These are phyloP conservation scores for Charina bottae DNA, from an alignment of 2,113 vertebrate species.

Conservation along the genomic window DNA sequence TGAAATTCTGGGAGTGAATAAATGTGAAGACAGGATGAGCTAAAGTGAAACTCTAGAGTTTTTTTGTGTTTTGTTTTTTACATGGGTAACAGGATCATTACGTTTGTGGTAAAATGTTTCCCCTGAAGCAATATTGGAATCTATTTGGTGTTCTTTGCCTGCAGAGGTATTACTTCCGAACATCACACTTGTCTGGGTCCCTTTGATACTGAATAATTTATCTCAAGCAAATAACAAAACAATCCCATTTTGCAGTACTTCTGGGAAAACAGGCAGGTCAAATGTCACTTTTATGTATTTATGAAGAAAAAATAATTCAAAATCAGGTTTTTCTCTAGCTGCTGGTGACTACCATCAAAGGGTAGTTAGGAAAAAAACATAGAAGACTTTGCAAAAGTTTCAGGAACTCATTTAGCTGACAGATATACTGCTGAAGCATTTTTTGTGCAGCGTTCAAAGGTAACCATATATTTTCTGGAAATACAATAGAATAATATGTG, in stretches of 20 bases:
- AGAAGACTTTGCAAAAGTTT: background rate
- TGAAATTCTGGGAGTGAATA: background rate
- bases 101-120: conserved; percentile 1
- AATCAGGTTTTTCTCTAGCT: background rate
- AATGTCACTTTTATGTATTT: conserved; percentile 12
- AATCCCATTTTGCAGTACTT: conserved; percentile 4
- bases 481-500: background rate
- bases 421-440: background rate
- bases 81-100: background rate
- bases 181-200: background rate
- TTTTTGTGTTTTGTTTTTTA: background rate
- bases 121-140: background rate
- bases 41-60: background rate
- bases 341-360: background rate
- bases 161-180: background rate
- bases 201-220: conserved; percentile 32
- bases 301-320: background rate
- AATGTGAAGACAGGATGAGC: background rate
- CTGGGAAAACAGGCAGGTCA: background rate
- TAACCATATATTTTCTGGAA: background rate
- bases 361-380: background rate
- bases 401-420: background rate
- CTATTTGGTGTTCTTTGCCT: background rate
- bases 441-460: background rate
- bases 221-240: conserved; percentile 7